Conservation (phyloP, 1,140 invertebrate genomes). For the Drosophila varians region DNA sequence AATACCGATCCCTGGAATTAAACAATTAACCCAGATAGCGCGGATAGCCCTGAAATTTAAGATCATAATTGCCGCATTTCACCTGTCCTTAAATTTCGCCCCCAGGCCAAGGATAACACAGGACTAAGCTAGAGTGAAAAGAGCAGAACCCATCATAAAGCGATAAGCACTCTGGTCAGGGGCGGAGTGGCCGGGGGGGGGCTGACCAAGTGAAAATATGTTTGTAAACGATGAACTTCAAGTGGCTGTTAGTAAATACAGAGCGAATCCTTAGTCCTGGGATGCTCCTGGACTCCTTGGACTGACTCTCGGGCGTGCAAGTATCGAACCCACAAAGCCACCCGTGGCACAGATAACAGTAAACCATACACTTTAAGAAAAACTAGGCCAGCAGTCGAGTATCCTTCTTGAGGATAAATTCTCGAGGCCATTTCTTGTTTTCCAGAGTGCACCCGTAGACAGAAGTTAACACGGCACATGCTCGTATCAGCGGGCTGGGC, state of each 20-base stretch:
- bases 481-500: constrained; percentile 25
- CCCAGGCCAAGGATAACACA: constrained; percentile 16
- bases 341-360: constrained; percentile 16
- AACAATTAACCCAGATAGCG: constrained; percentile 23
- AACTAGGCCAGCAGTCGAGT: too few relatives aligned
- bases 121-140: constrained; percentile 3
- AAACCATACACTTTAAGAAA: constrained; percentile 10
- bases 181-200: neutral
- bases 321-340: constrained; percentile 17
- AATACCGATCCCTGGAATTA: constrained; percentile 11
- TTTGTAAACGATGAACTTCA: constrained; percentile 57
- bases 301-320: constrained; percentile 10
- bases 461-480: neutral
- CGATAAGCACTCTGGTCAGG: constrained; percentile 59
- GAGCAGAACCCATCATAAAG: constrained; percentile 41
- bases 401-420: too few relatives aligned
- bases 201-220: constrained; percentile 53
- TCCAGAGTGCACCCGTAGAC: constrained; percentile 9
- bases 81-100: constrained; percentile 26
- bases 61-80: constrained; percentile 26
- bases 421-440: neutral
- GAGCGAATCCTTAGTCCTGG: constrained; percentile 21
- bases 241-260: constrained; percentile 69
- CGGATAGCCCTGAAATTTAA: constrained; percentile 2
- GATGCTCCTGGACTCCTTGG: constrained; percentile 29